Evolutionary conservation across 2,113 vertebrate genomes (phyloP).

Genomic region (Cairina moschata): DNA sequence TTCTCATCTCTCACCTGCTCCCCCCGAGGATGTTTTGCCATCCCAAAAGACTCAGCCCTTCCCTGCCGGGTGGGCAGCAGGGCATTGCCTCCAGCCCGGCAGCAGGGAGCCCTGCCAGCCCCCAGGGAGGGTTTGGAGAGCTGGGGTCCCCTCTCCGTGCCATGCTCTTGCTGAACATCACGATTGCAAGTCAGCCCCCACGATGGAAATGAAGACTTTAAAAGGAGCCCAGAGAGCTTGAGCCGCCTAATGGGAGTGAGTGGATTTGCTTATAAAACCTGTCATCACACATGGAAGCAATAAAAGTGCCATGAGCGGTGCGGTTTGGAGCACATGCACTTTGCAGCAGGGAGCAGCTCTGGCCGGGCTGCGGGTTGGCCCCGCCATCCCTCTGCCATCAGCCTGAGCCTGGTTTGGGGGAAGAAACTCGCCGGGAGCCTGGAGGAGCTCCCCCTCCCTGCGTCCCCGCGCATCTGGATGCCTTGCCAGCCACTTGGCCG

Average conservation of each 20-base stretch:
- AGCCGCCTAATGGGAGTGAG: neutral
- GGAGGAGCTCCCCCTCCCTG: neutral
- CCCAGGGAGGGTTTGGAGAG: rapidly evolving
- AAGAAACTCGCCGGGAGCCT: rapidly evolving
- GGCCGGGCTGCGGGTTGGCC: neutral
- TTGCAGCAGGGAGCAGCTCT: rapidly evolving
- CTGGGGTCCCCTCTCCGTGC: neutral
- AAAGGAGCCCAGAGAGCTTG: neutral
- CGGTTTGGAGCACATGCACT: neutral
- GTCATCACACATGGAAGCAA: neutral
- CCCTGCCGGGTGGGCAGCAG: neutral
- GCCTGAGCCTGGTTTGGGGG: neutral
- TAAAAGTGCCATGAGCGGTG: rapidly evolving
- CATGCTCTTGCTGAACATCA: rapidly evolving
- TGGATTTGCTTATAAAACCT: neutral
- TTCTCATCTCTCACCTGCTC: neutral
- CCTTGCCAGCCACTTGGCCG: slow-evolving; percentile 60
- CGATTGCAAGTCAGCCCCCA: neutral
- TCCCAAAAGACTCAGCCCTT: neutral
- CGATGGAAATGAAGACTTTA: rapidly evolving
- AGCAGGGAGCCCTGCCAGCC: neutral
- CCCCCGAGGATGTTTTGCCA: neutral
- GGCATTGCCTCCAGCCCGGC: neutral
- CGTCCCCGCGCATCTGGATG: slow-evolving; percentile 10
- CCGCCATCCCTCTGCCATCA: neutral